These are phyloP conservation scores for Sphaerophoria rueppellii DNA, from an alignment of 2,888 invertebrate species.

Conservation along the genomic window DNA sequence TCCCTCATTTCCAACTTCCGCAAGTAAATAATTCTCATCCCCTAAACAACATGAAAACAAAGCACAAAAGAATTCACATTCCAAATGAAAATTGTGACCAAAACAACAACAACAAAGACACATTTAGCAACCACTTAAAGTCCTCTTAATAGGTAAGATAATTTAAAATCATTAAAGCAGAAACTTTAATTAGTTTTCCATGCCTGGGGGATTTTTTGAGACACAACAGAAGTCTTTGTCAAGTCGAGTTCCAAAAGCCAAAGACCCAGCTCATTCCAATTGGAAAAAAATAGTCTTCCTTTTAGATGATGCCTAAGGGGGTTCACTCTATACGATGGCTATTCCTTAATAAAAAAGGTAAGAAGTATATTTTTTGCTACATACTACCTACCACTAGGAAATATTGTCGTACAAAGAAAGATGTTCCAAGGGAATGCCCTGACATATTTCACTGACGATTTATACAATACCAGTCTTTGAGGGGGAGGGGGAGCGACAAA, in stretches of 20 bases:
- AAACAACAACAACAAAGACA: slow-evolving; percentile 51
- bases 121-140: slow-evolving; percentile 70
- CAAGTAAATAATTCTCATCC: not conserved
- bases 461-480: slow-evolving; percentile 2
- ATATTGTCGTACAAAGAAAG: slow-evolving; percentile 49
- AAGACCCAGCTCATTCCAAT: slow-evolving; percentile 8
- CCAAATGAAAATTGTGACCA: slow-evolving; percentile 63
- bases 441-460: slow-evolving; percentile 63
- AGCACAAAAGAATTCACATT: slow-evolving; percentile 56
- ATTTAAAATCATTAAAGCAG: slow-evolving; percentile 73
- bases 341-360: slow-evolving; percentile 6
- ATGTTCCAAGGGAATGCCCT: slow-evolving; percentile 53
- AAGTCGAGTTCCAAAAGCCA: slow-evolving; percentile 1
- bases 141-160: slow-evolving; percentile 65
- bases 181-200: slow-evolving; percentile 74
- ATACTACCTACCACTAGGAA: not conserved
- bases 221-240: slow-evolving; percentile 17
- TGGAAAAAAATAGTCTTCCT: slow-evolving; percentile 23
- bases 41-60: not conserved
- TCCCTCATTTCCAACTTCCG: slow-evolving; percentile 13
- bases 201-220: slow-evolving; percentile 52
- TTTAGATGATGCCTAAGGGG: slow-evolving; percentile 37
- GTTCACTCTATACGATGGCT: slow-evolving; percentile 25
- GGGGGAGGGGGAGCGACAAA: not conserved
- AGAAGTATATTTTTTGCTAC: not conserved